A percentile compares a stretch with the other conserved stretches of the same genome.
phyloP scores from a whole-genome alignment of 2,888 invertebrate genomes.

The Amorpha juglandis region DNA sequence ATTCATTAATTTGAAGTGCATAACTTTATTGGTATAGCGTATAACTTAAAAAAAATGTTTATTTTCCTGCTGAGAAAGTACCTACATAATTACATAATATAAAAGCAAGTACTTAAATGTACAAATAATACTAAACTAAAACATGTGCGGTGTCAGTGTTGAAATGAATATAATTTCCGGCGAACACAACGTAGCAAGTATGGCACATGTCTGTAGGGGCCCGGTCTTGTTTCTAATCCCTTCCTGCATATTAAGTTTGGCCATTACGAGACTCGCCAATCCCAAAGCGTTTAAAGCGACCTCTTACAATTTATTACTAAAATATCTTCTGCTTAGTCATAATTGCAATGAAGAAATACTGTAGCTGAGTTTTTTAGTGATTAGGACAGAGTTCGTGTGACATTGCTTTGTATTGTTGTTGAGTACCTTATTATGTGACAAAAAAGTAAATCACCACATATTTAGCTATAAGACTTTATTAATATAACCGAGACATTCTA shows the following conservation, averaged over 20 bases:
- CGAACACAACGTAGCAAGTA: conserved; percentile 17
- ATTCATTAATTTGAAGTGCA: no score
- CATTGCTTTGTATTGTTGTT: neutral
- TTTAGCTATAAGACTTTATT: no score
- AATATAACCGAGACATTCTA: no score
- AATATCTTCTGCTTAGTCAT: conserved; percentile 35
- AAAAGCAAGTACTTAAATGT: neutral
- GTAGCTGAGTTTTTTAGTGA: no score
- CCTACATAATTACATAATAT: neutral
- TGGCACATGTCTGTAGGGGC: conserved; percentile 26
- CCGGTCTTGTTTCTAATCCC: conserved; percentile 49
- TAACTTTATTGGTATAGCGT: no score
- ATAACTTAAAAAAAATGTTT: no score
- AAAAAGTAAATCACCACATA: no score
- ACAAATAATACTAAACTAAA: neutral
- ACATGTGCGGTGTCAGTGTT: neutral
- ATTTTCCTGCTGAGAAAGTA: no score
- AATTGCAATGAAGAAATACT: neutral
- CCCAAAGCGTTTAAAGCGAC: conserved; percentile 68
- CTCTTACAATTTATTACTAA: conserved; percentile 64
- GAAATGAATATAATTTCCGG: conserved; percentile 15
- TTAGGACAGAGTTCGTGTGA: neutral
- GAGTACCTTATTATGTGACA: no score
- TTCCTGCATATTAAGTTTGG: conserved; percentile 74
- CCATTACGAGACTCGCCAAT: conserved; percentile 69